These are phyloP conservation scores for Aphodius sticticus DNA, from an alignment of 2,888 invertebrate genomes.

Conservation along the genomic window DNA sequence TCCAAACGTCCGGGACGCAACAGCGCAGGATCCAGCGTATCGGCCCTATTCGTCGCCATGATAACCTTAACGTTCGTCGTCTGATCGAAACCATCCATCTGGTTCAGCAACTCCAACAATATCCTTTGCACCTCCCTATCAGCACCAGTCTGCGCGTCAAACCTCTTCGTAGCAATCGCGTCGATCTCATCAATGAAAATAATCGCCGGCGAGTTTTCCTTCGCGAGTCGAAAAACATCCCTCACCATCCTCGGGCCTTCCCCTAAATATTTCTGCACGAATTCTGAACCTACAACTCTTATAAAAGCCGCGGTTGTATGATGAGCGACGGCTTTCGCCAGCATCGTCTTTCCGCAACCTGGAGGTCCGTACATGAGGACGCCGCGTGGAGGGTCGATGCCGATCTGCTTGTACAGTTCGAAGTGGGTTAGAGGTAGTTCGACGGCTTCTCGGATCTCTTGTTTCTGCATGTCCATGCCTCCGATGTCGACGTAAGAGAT, in stretches of 20 bases:
- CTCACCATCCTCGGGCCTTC: slow-evolving; percentile 99
- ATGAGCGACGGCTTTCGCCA: slow-evolving; percentile 98
- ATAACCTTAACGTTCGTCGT: slow-evolving; percentile 98
- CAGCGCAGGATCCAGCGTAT: slow-evolving; percentile 97
- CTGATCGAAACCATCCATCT: slow-evolving; percentile 99
- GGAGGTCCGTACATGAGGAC: slow-evolving; percentile 99
- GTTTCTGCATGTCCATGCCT: slow-evolving; percentile 99
- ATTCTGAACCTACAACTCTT: slow-evolving; percentile 98
- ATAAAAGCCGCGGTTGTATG: slow-evolving; percentile 99
- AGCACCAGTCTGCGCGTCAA: slow-evolving; percentile 98
- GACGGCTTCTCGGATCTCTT: slow-evolving; percentile 98
- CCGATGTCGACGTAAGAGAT: slow-evolving; percentile 98
- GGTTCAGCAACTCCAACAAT: slow-evolving; percentile 94
- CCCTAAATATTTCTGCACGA: slow-evolving; percentile 98
- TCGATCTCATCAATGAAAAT: slow-evolving; percentile 99
- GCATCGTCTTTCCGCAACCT: slow-evolving; percentile 99
- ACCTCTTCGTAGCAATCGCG: slow-evolving; percentile 98
- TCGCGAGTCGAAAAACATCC: slow-evolving; percentile 97
- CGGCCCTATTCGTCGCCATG: slow-evolving; percentile 97
- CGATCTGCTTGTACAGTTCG: slow-evolving; percentile 97
- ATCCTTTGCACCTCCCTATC: slow-evolving; percentile 99
- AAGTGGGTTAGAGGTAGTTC: slow-evolving; percentile 98
- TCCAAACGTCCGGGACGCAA: slow-evolving; percentile 95
- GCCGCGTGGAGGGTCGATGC: slow-evolving; percentile 98
- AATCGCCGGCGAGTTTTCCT: slow-evolving; percentile 99